Base-by-base conservation (phyloP, 2,888 invertebrate genomes). In the Synanthedon myopaeformis region DNA sequence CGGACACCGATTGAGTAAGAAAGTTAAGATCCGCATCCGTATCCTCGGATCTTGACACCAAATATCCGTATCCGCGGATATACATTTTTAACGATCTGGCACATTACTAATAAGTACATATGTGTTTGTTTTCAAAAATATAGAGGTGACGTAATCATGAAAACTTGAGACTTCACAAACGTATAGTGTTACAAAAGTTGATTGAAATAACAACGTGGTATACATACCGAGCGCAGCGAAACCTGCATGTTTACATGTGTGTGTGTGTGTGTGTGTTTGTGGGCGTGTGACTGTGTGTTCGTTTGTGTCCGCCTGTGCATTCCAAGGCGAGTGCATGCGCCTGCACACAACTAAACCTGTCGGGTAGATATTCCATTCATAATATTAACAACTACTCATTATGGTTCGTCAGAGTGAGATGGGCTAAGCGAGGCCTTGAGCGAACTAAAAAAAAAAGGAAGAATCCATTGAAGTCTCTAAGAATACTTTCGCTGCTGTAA, bases 321-420 rank as follows among this genome's bases (percentile, higher is more conserved):
- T 50, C 41, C 28, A 6, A 41, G 23, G 41, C 50, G 51, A 54
- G 53, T 52, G 49, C 53, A 56, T 50, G 52, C 55, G 49, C 52
- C 23, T 54, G 53, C 74, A 74, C 74, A 77, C 75, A 63, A 55
- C 53, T 45, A 55, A 53, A 54, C 51, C 55, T 55, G 64, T 73
- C 66, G 60, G 71, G 35, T 72, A 77, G 79, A 80, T 74, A 74
- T 74, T 83, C 77, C 83, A 84, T 84, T 84, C 84, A 84, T 84
- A 82, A 82, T 80, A 79, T 81, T 80, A 82, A 83, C 82, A 83
- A 79, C 82, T 79, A 72, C 80, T 83, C 79, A 82, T 83, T 83
- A 82, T 79, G 67, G 69, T 66, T 65, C 63, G 71, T 66, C 74
- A 68, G 71, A 72, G 74, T 69, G 75, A 71, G 73, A 73, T 65